A percentile compares a stretch with the other conserved stretches of the same genome.
These are phyloP conservation scores for Tanypteryx hageni DNA, from an alignment of 2,888 invertebrate genomes.

Conservation along the genomic window DNA sequence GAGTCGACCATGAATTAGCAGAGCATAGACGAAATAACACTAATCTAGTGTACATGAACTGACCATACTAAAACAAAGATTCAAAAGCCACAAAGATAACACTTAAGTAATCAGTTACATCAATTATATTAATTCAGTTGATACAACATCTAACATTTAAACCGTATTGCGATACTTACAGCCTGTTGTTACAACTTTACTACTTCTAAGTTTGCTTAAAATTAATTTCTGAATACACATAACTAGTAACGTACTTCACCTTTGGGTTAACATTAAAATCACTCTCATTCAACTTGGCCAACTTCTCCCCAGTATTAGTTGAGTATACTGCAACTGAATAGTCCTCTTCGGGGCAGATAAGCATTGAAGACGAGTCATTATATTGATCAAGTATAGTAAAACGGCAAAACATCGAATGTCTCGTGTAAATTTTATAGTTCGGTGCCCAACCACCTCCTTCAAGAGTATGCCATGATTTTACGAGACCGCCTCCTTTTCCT, in stretches of 20 bases:
- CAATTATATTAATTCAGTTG: no score
- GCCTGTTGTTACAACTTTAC: no score
- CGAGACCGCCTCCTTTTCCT: slow-evolving; percentile 46
- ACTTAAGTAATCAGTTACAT: no score
- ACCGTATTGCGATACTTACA: no score
- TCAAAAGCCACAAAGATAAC: no score
- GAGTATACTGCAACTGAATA: slow-evolving; percentile 78
- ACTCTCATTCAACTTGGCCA: slow-evolving; percentile 84
- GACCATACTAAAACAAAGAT: no score
- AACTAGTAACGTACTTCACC: slow-evolving; percentile 77
- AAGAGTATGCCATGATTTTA: slow-evolving; percentile 38
- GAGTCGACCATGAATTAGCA: no score
- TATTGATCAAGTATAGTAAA: slow-evolving; percentile 9
- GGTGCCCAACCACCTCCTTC: slow-evolving; percentile 55
- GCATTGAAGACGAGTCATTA: neutral
- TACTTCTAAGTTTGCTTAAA: no score
- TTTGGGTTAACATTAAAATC: slow-evolving; percentile 76
- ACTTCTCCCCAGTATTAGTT: slow-evolving; percentile 86
- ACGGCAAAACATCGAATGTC: slow-evolving; percentile 49
- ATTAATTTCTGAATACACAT: no score
- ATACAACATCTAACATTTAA: no score
- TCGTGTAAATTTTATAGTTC: neutral
- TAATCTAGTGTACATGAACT: no score
- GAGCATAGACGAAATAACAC: no score
- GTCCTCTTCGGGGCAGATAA: slow-evolving; percentile 80